Percentiles rank a stretch among this genome's conserved stretches.
These are phyloP conservation scores for Pteropus alecto DNA, from an alignment of 2,113 vertebrate genomes.

Conservation along the genomic window DNA sequence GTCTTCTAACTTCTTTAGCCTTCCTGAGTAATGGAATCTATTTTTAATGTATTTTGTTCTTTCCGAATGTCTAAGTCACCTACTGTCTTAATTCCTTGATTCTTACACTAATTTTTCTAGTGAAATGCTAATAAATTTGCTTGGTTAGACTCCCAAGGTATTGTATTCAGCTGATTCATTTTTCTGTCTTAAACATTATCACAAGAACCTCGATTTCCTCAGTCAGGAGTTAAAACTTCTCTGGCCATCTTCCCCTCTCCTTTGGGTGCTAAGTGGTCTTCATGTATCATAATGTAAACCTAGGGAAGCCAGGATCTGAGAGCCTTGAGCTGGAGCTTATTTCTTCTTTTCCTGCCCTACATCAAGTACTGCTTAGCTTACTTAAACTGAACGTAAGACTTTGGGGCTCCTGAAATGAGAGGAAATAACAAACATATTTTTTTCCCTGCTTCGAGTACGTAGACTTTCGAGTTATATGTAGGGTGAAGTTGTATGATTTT, in stretches of 20 bases:
- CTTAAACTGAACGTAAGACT: not conserved
- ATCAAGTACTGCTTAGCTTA: not conserved
- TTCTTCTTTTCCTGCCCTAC: not conserved
- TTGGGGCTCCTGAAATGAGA: not conserved
- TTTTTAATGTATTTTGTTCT: slow-evolving; percentile 26
- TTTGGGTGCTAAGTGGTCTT: not conserved
- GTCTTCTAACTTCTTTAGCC: slow-evolving; percentile 5
- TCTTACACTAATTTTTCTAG: not conserved
- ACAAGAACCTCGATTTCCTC: not conserved
- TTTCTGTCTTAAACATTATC: not conserved
- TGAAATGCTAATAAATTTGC: not conserved
- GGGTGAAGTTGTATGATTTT: not conserved
- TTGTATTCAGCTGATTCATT: not conserved
- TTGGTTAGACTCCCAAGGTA: not conserved
- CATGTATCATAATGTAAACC: not conserved
- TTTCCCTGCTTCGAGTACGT: not conserved
- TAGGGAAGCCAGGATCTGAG: not conserved
- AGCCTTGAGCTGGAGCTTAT: not conserved
- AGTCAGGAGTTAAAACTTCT: not conserved
- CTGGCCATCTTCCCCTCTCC: not conserved
- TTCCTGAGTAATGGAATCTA: not conserved
- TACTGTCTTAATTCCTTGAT: slow-evolving; percentile 1
- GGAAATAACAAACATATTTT: not conserved
- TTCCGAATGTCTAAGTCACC: not conserved
- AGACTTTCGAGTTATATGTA: not conserved